Conservation (phyloP, 2,113 vertebrate species). For the Sturnira hondurensis region DNA sequence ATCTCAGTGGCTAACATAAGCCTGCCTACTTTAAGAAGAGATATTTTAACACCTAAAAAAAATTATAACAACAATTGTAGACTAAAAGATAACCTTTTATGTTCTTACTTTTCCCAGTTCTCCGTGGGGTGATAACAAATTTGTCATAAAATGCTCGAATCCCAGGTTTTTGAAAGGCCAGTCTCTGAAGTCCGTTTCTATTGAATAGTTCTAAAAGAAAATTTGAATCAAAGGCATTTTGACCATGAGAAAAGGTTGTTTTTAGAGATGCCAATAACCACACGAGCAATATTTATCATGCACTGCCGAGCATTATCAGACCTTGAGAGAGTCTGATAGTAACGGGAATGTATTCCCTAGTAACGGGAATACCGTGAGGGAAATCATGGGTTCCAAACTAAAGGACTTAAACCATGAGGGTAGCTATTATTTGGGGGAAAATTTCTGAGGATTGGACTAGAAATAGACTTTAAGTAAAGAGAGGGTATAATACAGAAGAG, state of each 20-base stretch:
- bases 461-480: not conserved
- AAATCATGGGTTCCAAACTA: not conserved
- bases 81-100: not conserved
- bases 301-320: not conserved
- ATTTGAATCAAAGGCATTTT: slow-evolving; percentile 14
- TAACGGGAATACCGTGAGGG: not conserved
- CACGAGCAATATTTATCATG: not conserved
- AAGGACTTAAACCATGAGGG: not conserved
- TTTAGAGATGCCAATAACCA: not conserved
- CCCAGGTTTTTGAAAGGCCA: slow-evolving; percentile 29
- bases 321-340: not conserved
- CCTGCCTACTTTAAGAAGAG: not conserved
- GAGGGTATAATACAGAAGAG: not conserved
- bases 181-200: slow-evolving; percentile 9
- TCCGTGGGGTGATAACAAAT: not conserved
- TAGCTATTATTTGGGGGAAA: not conserved
- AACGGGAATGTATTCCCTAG: no score
- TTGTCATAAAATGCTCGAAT: not conserved
- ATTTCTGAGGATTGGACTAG: not conserved
- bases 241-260: not conserved
- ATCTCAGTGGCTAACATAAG: not conserved
- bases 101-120: not conserved
- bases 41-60: not conserved
- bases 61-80: not conserved
- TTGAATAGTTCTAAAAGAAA: not conserved